Evolutionary conservation across 2,113 vertebrate genomes (phyloP), one percentile per base, ranked within the genome.

Genomic region (Vireo altiloquus): DNA sequence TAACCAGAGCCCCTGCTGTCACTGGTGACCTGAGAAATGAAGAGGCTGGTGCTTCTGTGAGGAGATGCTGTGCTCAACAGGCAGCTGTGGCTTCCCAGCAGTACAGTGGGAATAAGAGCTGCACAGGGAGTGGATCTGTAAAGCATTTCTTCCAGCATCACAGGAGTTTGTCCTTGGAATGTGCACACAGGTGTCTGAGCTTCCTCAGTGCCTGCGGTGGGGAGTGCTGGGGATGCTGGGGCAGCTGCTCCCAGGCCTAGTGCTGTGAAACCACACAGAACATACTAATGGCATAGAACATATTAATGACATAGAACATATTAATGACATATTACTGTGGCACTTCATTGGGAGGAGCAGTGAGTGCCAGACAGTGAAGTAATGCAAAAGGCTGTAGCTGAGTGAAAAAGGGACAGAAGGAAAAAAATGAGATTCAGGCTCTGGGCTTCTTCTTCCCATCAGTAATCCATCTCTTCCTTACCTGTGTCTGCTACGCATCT

Each of bases 361-460:
- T 4, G 33, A 94, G 50, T 50, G 93, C 53, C 63, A 61, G 84
- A 53, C 74, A 83, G 46, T 4, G 5, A 86, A 80, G 52, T 66
- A n/a, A 91, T 84, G n/a, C 35, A 59, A 40, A 83, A 83, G 30
- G 37, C 78, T 47, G n/a, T 16, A 63, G 42, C 37, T 52, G 47
- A 56, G 20, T 89, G 25, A 54, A 81, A 81, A 81, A 85, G 37
- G 18, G 42, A 53, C 65, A 85, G 71, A 54, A 87, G 66, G 77
- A 9, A 82, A 63, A 66, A 95, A 95, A 95, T 83, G 71, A 86
- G 75, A 88, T 95, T 95, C 54, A 76, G 57, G 37, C 61, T 79
- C 74, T 76, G 83, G 47, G 66, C 61, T 75, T 87, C 81, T 57
- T 89, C 74, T 89, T 95, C 65, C 74, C 81, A 84, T 91, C 78